These are phyloP conservation scores for Aleiodes testaceus DNA, from an alignment of 2,888 invertebrate genomes.

Conservation along the genomic window DNA sequence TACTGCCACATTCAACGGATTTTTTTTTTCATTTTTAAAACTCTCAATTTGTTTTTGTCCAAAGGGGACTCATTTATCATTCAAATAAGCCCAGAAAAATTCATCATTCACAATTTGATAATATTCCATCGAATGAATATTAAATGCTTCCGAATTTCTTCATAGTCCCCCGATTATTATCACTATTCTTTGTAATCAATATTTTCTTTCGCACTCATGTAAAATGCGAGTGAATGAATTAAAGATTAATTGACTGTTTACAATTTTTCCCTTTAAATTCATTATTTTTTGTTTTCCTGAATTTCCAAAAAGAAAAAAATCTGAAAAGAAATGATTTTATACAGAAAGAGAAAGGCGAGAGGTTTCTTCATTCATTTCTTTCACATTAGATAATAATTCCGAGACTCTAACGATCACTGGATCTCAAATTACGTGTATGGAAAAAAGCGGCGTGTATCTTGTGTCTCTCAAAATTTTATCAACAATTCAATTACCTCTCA, in stretches of 20 bases:
- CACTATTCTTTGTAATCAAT: not conserved
- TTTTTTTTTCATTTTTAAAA: conserved; percentile 42
- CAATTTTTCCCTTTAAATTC: not conserved
- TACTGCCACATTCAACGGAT: conserved; percentile 30
- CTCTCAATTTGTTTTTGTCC: conserved; percentile 34
- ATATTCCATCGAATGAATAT: not conserved
- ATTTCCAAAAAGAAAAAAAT: not conserved
- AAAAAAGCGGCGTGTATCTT: conserved; percentile 37
- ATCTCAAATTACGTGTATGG: conserved; percentile 36
- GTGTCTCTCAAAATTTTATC: conserved; percentile 19
- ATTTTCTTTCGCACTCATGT: not conserved
- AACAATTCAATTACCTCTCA: conserved; percentile 32
- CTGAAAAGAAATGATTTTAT: conserved; percentile 9
- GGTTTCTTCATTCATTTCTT: not conserved
- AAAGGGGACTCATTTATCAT: not conserved
- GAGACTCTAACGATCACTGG: conserved; percentile 1
- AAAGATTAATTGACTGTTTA: conserved; percentile 18
- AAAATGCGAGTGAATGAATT: not conserved
- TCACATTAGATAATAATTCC: not conserved
- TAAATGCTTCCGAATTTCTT: conserved; percentile 1
- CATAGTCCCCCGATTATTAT: not conserved
- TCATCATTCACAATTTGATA: not conserved
- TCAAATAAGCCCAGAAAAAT: not conserved
- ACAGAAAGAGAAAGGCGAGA: conserved; percentile 1
- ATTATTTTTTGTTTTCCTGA: not conserved